phyloP scores from a whole-genome alignment of 2,797 vertebrate species.

The Arrhamphus sclerolepis region DNA sequence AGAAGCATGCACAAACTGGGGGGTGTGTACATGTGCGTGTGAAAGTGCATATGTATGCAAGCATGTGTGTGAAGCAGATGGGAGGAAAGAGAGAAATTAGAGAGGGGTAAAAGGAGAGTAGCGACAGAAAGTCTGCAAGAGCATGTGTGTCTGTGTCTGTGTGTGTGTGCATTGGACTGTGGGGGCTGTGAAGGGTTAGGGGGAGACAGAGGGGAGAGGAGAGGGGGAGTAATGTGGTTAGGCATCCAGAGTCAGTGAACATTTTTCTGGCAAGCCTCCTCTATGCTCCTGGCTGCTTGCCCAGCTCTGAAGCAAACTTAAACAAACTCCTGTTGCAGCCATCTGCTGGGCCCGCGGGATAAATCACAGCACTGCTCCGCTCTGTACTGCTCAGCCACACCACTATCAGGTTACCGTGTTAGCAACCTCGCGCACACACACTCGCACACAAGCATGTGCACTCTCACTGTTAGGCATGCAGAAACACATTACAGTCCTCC shows the following conservation, averaged over 20 bases:
- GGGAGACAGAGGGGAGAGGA: slow-evolving; percentile 59
- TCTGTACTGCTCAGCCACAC: slow-evolving; percentile 75
- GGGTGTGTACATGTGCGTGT: slow-evolving; percentile 12
- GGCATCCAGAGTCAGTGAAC: slow-evolving; percentile 92
- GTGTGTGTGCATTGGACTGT: slow-evolving; percentile 62
- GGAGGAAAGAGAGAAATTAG: slow-evolving; percentile 81
- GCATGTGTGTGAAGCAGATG: slow-evolving; percentile 80
- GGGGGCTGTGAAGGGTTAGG: slow-evolving; percentile 66
- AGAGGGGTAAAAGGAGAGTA: slow-evolving; percentile 80
- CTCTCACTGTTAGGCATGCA: slow-evolving; percentile 53
- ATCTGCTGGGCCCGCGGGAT: slow-evolving; percentile 99
- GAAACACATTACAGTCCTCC: slow-evolving; percentile 66
- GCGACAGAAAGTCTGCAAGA: slow-evolving; percentile 80
- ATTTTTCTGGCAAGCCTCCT: slow-evolving; percentile 89
- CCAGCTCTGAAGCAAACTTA: slow-evolving; percentile 97
- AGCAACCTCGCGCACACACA: slow-evolving; percentile 59
- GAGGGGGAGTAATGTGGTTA: slow-evolving; percentile 74
- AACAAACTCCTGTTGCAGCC: slow-evolving; percentile 99
- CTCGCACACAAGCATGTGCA: slow-evolving; percentile 16
- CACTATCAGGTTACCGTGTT: slow-evolving; percentile 79
- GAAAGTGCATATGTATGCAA: slow-evolving; percentile 47
- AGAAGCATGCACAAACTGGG: slow-evolving; percentile 32
- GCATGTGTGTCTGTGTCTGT: slow-evolving; percentile 52
- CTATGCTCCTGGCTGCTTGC: slow-evolving; percentile 89
- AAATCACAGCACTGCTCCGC: slow-evolving; percentile 95